Conservation (phyloP, 2,113 vertebrate genomes). For the Syngnathus scovelli region DNA sequence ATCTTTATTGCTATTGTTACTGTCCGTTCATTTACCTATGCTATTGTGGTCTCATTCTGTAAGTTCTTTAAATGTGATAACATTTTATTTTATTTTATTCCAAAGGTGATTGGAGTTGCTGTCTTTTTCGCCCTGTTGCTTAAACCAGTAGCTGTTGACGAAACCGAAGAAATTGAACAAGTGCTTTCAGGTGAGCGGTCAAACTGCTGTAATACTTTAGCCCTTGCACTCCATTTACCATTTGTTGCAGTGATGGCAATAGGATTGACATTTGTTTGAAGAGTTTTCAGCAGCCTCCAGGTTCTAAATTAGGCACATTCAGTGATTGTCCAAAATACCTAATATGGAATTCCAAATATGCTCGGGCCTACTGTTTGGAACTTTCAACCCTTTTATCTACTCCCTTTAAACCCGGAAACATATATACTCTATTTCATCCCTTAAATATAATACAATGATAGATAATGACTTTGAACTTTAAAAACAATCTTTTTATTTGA, state of each 20-base stretch:
- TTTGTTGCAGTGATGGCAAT: not conserved
- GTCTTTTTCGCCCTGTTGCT: slow-evolving; percentile 75
- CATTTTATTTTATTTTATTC: not conserved
- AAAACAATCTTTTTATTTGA: no score
- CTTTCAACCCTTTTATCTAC: no score
- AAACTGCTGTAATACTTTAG: not conserved
- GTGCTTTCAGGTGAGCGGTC: slow-evolving; percentile 60
- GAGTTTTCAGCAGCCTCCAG: not conserved
- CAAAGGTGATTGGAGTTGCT: slow-evolving; percentile 75
- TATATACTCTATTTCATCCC: no score
- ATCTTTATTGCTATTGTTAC: no score
- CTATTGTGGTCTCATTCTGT: no score
- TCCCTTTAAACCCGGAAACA: no score
- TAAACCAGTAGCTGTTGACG: slow-evolving; percentile 71
- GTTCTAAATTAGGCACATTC: not conserved
- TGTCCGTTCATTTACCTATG: no score
- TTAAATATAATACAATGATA: no score
- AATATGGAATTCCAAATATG: not conserved
- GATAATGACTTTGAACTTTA: no score
- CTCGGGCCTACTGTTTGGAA: no score
- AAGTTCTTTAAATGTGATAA: no score
- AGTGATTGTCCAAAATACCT: not conserved
- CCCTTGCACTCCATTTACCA: no score
- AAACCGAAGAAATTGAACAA: slow-evolving; percentile 66
- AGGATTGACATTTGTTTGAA: not conserved